Evolutionary conservation across 2,113 vertebrate genomes (phyloP).

Genomic region (Saguinus imperator): DNA sequence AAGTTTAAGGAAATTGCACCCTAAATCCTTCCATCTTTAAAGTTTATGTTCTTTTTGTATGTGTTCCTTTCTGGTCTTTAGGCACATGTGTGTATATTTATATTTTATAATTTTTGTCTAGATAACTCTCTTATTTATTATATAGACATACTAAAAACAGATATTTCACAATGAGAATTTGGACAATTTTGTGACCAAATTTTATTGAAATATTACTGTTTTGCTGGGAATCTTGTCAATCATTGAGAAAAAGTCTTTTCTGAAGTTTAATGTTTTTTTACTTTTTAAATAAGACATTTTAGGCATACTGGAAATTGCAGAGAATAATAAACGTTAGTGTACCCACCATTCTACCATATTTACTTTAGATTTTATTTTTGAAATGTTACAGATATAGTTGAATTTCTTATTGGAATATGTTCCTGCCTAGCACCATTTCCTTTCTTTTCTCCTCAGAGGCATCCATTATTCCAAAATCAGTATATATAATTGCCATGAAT

Average conservation of each 20-base stretch:
- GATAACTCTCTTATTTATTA: neutral
- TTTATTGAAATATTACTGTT: conserved; percentile 10
- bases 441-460: neutral
- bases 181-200: conserved; percentile 9
- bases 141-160: conserved; percentile 19
- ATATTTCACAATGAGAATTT: conserved; percentile 45
- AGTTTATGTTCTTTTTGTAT: neutral
- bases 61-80: neutral
- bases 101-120: conserved; percentile 19
- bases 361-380: conserved; percentile 33
- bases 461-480: neutral
- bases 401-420: neutral
- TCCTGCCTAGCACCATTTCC: neutral
- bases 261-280: neutral
- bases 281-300: conserved; percentile 43
- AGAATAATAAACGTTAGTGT: neutral
- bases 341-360: neutral
- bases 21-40: conserved; percentile 6
- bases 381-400: neutral
- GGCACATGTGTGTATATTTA: neutral
- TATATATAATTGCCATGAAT: neutral
- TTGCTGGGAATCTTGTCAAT: conserved; percentile 21
- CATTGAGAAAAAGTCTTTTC: neutral
- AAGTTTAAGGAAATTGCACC: neutral
- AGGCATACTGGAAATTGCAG: neutral